Conservation (phyloP, 2,797 vertebrate species). For the Sciaenops ocellatus region DNA sequence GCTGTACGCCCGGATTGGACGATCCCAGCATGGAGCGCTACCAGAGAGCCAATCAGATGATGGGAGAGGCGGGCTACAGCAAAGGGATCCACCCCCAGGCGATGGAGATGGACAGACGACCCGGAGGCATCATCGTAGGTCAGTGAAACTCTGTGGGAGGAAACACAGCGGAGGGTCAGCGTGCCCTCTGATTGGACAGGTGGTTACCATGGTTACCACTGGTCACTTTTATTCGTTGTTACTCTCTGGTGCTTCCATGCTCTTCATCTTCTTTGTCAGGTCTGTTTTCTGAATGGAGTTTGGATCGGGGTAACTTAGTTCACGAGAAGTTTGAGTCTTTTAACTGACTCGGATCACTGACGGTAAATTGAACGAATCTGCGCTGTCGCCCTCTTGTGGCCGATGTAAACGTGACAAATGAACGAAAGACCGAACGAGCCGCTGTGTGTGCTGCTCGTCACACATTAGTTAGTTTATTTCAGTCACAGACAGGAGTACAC, state of each 20-base stretch:
- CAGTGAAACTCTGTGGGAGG: slow-evolving; percentile 63
- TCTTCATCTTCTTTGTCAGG: too few relatives aligned
- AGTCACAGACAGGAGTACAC: neutral
- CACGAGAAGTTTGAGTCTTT: too few relatives aligned
- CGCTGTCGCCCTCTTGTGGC: too few relatives aligned
- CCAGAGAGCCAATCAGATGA: slow-evolving; percentile 91
- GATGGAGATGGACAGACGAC: slow-evolving; percentile 91
- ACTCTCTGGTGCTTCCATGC: too few relatives aligned
- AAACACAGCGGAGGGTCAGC: too few relatives aligned
- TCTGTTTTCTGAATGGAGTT: too few relatives aligned
- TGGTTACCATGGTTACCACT: neutral
- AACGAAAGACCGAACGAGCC: too few relatives aligned
- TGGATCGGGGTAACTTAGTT: too few relatives aligned
- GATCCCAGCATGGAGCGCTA: slow-evolving; percentile 91
- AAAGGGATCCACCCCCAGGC: slow-evolving; percentile 91
- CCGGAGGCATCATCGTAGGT: slow-evolving; percentile 93
- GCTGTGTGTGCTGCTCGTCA: too few relatives aligned
- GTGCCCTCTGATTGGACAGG: slow-evolving; percentile 2
- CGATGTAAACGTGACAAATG: too few relatives aligned
- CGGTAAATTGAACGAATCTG: too few relatives aligned
- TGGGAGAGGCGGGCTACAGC: slow-evolving; percentile 89
- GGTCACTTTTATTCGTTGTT: neutral
- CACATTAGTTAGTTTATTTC: neutral
- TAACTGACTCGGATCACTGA: too few relatives aligned
- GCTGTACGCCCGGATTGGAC: slow-evolving; percentile 88